Evolutionary conservation across 2,888 invertebrate genomes (phyloP), one percentile per base, ranked within the genome.

Genomic region (Phasia obesa): DNA sequence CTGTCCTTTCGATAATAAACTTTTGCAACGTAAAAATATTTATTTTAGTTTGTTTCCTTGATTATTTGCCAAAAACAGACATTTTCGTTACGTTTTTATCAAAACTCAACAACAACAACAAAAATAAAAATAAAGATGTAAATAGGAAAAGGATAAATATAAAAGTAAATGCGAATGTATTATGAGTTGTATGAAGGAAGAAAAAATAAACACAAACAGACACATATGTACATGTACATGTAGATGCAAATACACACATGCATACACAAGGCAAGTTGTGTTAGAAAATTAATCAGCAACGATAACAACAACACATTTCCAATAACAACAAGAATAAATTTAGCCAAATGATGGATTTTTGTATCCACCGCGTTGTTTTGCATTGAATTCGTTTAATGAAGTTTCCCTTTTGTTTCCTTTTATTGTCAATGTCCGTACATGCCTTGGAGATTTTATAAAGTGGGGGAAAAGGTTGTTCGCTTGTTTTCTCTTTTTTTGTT

Each of bases 11-110:
- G 35, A 38, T 49, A 71, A 15, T 38, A 80, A 67, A 27, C 53
- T 55, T 71, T 59, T 75, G 60, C 49, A 67, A 57, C 15, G 53
- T 57, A 47, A 70, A 84, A 82, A 38, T 69, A 64, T 64, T 75
- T n/a, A 6, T 55, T 75, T 51, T 65, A 47, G 71, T 65, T 75
- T 17, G 44, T 59, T 67, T 74, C 35, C 81, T 74, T 85, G 85
- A 85, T 86, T 85, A 85, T 86, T 85, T 85, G 86, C 86, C 86
- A 85, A 85, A 86, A 85, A 84, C 85, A 86, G 86, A 84, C 74
- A 71, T 79, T 79, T 53, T 65, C n/a, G 11, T 25, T 65, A 53
- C 75, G 59, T 47, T 75, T 51, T 59, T 53, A 67, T 55, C 35
- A 47, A 67, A 71, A 44, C 38, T 35, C 19, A 62, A 47, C 62